Percentiles rank a stretch among this genome's conserved stretches.
Evolutionary conservation across 64 coral and sea anemone species (phyloP).

Genomic region (Porites lutea): DNA sequence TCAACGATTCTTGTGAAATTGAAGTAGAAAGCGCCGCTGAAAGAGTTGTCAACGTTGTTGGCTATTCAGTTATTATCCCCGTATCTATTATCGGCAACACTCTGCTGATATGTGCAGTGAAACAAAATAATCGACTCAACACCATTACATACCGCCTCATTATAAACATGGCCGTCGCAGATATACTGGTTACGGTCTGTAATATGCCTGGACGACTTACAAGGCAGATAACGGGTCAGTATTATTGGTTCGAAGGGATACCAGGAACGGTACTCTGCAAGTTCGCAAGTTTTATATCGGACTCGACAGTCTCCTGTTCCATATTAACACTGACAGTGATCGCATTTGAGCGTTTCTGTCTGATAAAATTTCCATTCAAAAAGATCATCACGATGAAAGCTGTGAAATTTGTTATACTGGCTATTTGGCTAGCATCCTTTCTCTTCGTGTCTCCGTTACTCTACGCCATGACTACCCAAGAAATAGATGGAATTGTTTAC

Average conservation of each 20-base stretch:
- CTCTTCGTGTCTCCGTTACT: conserved; percentile 71
- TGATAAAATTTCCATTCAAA: conserved; percentile 61
- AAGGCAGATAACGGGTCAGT: conserved; percentile 70
- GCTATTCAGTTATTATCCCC: conserved; percentile 46
- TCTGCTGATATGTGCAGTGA: conserved; percentile 62
- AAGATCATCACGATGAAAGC: conserved; percentile 57
- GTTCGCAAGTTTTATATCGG: conserved; percentile 73
- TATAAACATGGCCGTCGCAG: conserved; percentile 78
- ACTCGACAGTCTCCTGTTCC: conserved; percentile 70
- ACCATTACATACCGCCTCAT: conserved; percentile 82
- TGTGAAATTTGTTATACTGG: conserved; percentile 67
- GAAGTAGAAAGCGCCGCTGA: neutral
- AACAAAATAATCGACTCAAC: conserved; percentile 54
- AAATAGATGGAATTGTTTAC: conserved; percentile 17
- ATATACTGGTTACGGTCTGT: conserved; percentile 82
- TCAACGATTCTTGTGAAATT: neutral
- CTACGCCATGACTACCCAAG: conserved; percentile 66
- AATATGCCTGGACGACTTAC: conserved; percentile 83
- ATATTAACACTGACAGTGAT: conserved; percentile 72
- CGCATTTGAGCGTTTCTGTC: conserved; percentile 65
- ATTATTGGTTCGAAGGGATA: conserved; percentile 75
- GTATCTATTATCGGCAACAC: conserved; percentile 65
- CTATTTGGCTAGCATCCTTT: conserved; percentile 77
- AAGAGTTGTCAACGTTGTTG: conserved; percentile 6
- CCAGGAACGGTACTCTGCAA: conserved; percentile 77